These are phyloP conservation scores for Parnassius orleans DNA, from an alignment of 2,888 invertebrate genomes.

Conservation along the genomic window DNA sequence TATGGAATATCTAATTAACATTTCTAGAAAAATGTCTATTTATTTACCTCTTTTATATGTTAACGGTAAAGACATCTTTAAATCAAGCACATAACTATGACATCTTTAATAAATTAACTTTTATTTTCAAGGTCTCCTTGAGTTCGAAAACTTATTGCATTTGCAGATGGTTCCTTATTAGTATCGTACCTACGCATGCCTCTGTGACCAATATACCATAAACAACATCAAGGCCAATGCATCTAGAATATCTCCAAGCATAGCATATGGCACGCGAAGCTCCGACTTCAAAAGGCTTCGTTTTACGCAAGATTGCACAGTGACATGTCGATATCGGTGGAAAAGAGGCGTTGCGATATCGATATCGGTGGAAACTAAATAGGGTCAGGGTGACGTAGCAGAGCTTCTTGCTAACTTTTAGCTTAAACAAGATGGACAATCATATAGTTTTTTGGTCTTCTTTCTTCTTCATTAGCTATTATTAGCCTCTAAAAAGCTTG, in stretches of 20 bases:
- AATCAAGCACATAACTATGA: too few relatives aligned
- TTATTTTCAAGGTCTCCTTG: too few relatives aligned
- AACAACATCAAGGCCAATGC: slow-evolving; percentile 6
- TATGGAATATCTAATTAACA: too few relatives aligned
- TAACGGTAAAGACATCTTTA: too few relatives aligned
- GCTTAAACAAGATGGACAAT: neutral
- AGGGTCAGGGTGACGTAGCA: neutral
- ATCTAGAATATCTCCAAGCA: slow-evolving; percentile 6
- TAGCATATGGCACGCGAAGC: slow-evolving; percentile 20
- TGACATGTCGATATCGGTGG: neutral
- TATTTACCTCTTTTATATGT: too few relatives aligned
- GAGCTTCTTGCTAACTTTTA: neutral
- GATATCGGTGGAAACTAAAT: neutral
- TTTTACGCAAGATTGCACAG: slow-evolving; percentile 13
- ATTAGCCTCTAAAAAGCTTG: too few relatives aligned
- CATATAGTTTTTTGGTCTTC: neutral
- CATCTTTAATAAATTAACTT: too few relatives aligned
- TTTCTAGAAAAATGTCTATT: too few relatives aligned
- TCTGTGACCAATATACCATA: neutral
- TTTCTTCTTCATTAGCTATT: too few relatives aligned
- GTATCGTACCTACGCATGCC: neutral
- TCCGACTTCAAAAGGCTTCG: slow-evolving; percentile 10
- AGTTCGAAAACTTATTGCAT: too few relatives aligned
- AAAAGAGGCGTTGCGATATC: neutral
- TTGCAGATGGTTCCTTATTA: neutral